These are phyloP conservation scores for Labia minor DNA, from an alignment of 2,888 invertebrate genomes.

Conservation along the genomic window DNA sequence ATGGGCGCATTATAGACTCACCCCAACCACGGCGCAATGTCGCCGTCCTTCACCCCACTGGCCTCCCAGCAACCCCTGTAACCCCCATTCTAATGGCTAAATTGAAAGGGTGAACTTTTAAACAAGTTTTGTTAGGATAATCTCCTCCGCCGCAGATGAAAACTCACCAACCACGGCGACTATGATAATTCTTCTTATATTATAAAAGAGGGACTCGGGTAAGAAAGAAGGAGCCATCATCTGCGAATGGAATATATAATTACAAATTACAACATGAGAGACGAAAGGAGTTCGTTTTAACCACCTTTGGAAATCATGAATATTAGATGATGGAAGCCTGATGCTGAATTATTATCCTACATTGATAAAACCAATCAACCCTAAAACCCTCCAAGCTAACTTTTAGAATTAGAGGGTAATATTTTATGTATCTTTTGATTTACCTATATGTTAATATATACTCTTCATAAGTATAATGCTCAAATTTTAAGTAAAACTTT, in stretches of 20 bases:
- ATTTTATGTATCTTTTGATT: too few species aligned
- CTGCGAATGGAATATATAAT: slow-evolving; percentile 5
- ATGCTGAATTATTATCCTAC: not conserved
- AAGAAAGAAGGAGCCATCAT: not conserved
- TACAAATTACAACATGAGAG: not conserved
- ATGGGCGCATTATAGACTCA: slow-evolving; percentile 1
- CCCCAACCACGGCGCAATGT: not conserved
- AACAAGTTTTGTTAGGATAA: slow-evolving; percentile 13
- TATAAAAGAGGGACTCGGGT: not conserved
- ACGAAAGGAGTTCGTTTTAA: not conserved
- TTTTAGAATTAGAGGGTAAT: too few species aligned
- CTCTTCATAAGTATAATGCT: too few species aligned
- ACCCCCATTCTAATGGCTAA: slow-evolving; percentile 6
- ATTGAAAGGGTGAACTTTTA: slow-evolving; percentile 13
- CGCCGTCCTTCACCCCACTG: not conserved
- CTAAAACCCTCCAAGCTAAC: too few species aligned
- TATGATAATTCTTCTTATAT: slow-evolving; percentile 13
- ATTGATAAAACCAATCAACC: not conserved
- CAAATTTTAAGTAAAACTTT: too few species aligned
- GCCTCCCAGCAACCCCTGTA: not conserved
- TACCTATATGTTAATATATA: too few species aligned
- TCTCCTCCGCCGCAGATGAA: slow-evolving; percentile 13
- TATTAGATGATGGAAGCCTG: not conserved
- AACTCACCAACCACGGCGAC: slow-evolving; percentile 13
- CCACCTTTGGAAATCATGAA: slow-evolving; percentile 1